phyloP scores from a whole-genome alignment of 2,113 vertebrate species.

The Ibidorhyncha struthersii region DNA sequence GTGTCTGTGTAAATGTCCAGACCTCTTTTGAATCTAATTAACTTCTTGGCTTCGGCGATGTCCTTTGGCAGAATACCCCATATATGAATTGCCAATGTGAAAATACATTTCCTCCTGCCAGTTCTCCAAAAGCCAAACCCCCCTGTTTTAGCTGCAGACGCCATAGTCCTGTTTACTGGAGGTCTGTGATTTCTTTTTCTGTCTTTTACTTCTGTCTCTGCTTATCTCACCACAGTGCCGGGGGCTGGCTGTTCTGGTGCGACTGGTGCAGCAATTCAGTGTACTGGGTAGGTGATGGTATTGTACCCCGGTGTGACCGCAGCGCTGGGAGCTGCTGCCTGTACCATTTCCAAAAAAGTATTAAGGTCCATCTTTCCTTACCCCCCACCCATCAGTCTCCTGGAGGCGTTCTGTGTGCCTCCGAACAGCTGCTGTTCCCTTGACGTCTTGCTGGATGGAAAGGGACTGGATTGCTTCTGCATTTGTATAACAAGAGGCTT shows the following conservation, averaged over 20 bases:
- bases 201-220: background rate
- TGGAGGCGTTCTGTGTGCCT: rapidly evolving
- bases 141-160: background rate
- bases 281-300: rapidly evolving
- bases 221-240: rapidly evolving
- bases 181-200: background rate
- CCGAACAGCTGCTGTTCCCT: rapidly evolving
- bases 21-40: background rate
- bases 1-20: background rate
- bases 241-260: background rate
- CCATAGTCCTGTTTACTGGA: background rate
- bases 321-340: background rate
- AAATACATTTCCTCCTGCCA: background rate
- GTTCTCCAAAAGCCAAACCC: background rate
- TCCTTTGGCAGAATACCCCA: background rate
- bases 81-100: rapidly evolving
- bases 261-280: background rate
- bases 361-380: background rate
- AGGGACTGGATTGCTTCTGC: background rate
- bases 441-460: background rate
- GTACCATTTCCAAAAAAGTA: background rate
- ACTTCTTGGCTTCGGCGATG: background rate
- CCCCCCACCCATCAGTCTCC: background rate
- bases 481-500: background rate
- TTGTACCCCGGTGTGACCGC: rapidly evolving